Percentiles rank a stretch among this genome's conserved stretches.
phyloP scores from a whole-genome alignment of 2,888 invertebrate species.

The Synanthedon formicaeformis region DNA sequence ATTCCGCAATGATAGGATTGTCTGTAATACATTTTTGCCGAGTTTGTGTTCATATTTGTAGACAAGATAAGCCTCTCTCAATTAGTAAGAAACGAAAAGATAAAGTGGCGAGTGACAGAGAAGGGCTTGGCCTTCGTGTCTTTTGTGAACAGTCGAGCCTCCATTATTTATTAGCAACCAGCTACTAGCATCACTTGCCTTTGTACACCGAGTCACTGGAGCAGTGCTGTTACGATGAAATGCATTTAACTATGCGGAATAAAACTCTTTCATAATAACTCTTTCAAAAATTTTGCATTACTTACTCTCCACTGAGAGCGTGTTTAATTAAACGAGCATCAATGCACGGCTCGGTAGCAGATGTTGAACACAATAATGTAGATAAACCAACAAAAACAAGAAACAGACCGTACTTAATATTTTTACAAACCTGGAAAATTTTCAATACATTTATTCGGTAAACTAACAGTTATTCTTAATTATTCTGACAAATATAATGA shows the following conservation, averaged over 20 bases:
- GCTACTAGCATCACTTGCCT: conserved; percentile 3
- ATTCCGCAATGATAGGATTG: conserved; percentile 2
- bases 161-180: conserved; percentile 27
- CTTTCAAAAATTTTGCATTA: not conserved
- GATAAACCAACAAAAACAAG: no score
- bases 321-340: not conserved
- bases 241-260: not conserved
- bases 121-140: conserved; percentile 13
- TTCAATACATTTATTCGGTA: no score
- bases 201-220: not conserved
- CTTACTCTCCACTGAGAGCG: not conserved
- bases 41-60: conserved; percentile 13
- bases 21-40: conserved; percentile 1
- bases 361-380: no score
- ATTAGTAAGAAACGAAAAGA: conserved; percentile 31
- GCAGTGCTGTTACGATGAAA: not conserved
- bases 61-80: conserved; percentile 18
- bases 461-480: no score
- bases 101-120: conserved; percentile 29
- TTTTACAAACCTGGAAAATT: no score
- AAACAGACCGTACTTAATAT: no score
- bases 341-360: not conserved
- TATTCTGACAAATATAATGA: no score
- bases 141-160: conserved; percentile 20
- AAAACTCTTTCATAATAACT: not conserved